A percentile compares a stretch with the other conserved stretches of the same genome.
phyloP scores from a whole-genome alignment of 2,797 vertebrate species.

The Pipistrellus pygmaeus region DNA sequence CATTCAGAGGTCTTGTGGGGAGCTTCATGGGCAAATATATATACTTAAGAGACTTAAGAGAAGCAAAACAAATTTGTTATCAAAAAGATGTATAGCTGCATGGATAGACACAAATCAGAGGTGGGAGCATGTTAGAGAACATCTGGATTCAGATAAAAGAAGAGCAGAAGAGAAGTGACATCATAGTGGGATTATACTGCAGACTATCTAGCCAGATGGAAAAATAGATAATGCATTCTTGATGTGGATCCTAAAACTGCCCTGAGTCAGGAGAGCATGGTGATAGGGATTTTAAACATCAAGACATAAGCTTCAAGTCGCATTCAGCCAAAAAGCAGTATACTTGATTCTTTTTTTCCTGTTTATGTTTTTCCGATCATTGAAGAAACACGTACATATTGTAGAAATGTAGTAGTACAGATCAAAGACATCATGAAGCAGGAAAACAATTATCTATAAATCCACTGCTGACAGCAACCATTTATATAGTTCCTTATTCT shows the following conservation, averaged over 20 bases:
- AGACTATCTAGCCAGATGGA: slow-evolving; percentile 58
- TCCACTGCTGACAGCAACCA: background rate
- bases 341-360: background rate
- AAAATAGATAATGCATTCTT: slow-evolving; percentile 55
- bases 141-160: slow-evolving; percentile 72
- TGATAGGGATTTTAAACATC: slow-evolving; percentile 31
- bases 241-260: slow-evolving; percentile 11
- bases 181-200: slow-evolving; percentile 52
- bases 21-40: slow-evolving; percentile 33
- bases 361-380: slow-evolving; percentile 52
- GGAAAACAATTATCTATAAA: background rate
- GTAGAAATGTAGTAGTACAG: slow-evolving; percentile 10
- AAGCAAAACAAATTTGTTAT: slow-evolving; percentile 50
- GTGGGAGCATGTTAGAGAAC: slow-evolving; percentile 52
- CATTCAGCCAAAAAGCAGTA: background rate
- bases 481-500: slow-evolving; percentile 11
- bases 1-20: slow-evolving; percentile 18
- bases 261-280: background rate
- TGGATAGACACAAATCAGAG: slow-evolving; percentile 55
- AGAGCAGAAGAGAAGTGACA: slow-evolving; percentile 48
- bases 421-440: background rate
- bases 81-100: slow-evolving; percentile 57
- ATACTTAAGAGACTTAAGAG: slow-evolving; percentile 44
- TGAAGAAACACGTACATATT: slow-evolving; percentile 27
- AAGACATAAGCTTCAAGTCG: background rate